A percentile compares a stretch with the other conserved stretches of the same genome.
phyloP scores from a whole-genome alignment of 2,888 invertebrate genomes.

The Agriopis aurantiaria region DNA sequence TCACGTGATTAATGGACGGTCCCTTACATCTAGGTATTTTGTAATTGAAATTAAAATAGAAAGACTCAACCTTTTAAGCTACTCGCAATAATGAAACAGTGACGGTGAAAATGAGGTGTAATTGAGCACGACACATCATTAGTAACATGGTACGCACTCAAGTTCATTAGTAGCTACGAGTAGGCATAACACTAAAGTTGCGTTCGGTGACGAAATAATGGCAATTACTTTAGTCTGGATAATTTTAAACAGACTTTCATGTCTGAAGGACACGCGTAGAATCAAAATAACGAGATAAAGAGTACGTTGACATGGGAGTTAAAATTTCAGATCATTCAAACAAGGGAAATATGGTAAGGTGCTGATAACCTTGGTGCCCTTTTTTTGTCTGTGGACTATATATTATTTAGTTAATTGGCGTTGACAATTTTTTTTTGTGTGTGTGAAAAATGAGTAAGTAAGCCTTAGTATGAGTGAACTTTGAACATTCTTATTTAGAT shows the following conservation, averaged over 20 bases:
- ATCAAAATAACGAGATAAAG: background rate
- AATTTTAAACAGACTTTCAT: constrained; percentile 3
- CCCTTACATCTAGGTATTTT: background rate
- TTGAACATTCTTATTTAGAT: no score
- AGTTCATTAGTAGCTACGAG: constrained; percentile 11
- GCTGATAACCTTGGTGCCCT: no score
- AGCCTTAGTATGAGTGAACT: no score
- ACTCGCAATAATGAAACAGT: constrained; percentile 5
- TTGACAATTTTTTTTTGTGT: no score
- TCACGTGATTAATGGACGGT: no score
- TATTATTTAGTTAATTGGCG: no score
- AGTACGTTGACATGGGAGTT: background rate
- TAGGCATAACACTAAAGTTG: constrained; percentile 6
- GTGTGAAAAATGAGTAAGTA: no score
- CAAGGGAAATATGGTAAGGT: no score
- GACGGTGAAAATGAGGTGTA: constrained; percentile 14
- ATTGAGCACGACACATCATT: constrained; percentile 24
- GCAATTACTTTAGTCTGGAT: background rate
- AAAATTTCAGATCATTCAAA: no score
- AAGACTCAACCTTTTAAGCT: background rate
- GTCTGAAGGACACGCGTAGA: background rate
- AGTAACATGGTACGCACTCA: constrained; percentile 23
- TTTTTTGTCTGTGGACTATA: no score
- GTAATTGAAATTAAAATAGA: background rate
- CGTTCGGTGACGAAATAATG: constrained; percentile 1